A percentile compares a stretch with the other conserved stretches of the same genome.
phyloP scores from a whole-genome alignment of 1,140 invertebrate species.

The silkworm (Bombyx mori) region ASM3026992v2 NC_085114.1:1057501-1058000 shows the following conservation, averaged over 20 bases:
- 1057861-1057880: constrained; percentile 13
- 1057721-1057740: constrained; percentile 45
- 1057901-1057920: constrained; percentile 39
- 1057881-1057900: constrained; percentile 39
- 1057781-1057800: constrained; percentile 51
- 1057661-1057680: constrained; percentile 56
- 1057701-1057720: constrained; percentile 41
- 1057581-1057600: constrained; percentile 35
- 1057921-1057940: constrained; percentile 64
- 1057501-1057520: constrained; percentile 49
- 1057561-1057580: constrained; percentile 50
- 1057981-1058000: constrained; percentile 34
- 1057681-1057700: constrained; percentile 48
- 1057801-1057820: constrained; percentile 39
- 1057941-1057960: constrained; percentile 53
- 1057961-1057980: constrained; percentile 53
- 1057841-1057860: constrained; percentile 42
- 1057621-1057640: constrained; percentile 53
- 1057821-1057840: constrained; percentile 52
- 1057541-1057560: constrained; percentile 35
- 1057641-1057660: constrained; percentile 55
- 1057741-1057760: constrained; percentile 26
- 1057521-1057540: constrained; percentile 22
- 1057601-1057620: constrained; percentile 29
- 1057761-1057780: constrained; percentile 26